phyloP scores from a whole-genome alignment of 2,888 invertebrate species.

The Eupithecia insigniata region DNA sequence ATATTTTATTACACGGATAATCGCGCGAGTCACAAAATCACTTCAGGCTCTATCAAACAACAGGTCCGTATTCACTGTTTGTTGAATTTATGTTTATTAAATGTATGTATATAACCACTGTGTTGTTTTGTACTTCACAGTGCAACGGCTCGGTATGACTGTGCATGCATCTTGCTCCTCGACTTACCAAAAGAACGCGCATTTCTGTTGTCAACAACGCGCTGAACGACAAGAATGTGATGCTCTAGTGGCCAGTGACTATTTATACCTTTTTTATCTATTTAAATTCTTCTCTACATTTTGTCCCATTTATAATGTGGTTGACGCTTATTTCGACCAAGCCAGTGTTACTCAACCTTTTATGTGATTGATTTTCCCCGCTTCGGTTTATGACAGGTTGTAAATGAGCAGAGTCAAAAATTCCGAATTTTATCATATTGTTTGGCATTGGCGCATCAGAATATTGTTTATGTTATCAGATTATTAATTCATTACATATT shows the following conservation, averaged over 20 bases:
- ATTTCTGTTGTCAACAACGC: constrained; percentile 71
- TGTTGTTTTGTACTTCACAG: constrained; percentile 20
- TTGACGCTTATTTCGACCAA: constrained; percentile 66
- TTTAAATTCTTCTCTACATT: constrained; percentile 68
- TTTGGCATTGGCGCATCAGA: constrained; percentile 1
- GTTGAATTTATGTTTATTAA: not conserved
- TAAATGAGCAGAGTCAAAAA: constrained; percentile 3
- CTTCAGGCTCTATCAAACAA: not conserved
- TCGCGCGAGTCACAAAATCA: not conserved
- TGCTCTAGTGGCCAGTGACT: constrained; percentile 66
- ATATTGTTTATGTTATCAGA: not conserved
- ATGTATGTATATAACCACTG: constrained; percentile 19
- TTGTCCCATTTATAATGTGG: constrained; percentile 73
- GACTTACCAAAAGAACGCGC: constrained; percentile 74
- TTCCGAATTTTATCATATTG: not conserved
- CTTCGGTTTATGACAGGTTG: constrained; percentile 16
- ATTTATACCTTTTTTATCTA: constrained; percentile 80
- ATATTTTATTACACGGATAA: not conserved
- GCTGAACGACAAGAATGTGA: constrained; percentile 71
- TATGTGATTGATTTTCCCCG: constrained; percentile 36
- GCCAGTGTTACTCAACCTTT: constrained; percentile 72
- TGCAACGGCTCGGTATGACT: constrained; percentile 19
- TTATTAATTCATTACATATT: not conserved
- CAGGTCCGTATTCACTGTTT: not conserved
- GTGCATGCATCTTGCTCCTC: constrained; percentile 21